phyloP scores from a whole-genome alignment of 2,888 invertebrate species.

The Clivina fossor region DNA sequence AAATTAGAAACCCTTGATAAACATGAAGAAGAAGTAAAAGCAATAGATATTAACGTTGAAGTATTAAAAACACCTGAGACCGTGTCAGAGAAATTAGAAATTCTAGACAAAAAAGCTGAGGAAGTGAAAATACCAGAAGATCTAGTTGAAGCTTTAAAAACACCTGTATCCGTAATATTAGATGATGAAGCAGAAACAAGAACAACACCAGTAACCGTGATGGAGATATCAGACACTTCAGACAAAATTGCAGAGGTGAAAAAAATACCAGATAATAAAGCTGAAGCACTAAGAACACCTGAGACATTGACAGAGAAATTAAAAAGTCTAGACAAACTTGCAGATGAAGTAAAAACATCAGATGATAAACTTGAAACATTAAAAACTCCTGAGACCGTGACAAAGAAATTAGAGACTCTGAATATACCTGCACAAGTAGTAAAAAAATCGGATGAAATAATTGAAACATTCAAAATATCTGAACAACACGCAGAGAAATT shows the following conservation, averaged over 20 bases:
- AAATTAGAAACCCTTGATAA: slow-evolving; percentile 4
- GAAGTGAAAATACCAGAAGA: slow-evolving; percentile 23
- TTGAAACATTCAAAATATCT: slow-evolving; percentile 9
- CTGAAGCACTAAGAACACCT: not conserved
- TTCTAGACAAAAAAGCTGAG: slow-evolving; percentile 26
- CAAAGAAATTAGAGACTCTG: not conserved
- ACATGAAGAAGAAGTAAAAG: slow-evolving; percentile 11
- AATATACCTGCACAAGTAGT: not conserved
- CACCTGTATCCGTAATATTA: not conserved
- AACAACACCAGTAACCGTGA: not conserved
- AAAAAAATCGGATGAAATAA: slow-evolving; percentile 19
- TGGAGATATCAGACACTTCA: not conserved
- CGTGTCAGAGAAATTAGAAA: slow-evolving; percentile 14
- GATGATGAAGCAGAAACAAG: not conserved
- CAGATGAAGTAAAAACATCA: slow-evolving; percentile 7
- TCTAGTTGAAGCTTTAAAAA: not conserved
- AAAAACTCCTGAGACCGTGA: not conserved
- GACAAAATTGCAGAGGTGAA: not conserved
- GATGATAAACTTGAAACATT: not conserved
- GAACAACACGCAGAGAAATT: too few species aligned
- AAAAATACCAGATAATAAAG: slow-evolving; percentile 20
- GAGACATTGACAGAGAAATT: slow-evolving; percentile 1
- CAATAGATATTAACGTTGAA: slow-evolving; percentile 24
- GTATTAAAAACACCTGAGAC: slow-evolving; percentile 21
- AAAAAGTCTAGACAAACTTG: slow-evolving; percentile 9